Evolutionary conservation across 2,113 vertebrate genomes (phyloP).

Genomic region (Okapia johnstoni): DNA sequence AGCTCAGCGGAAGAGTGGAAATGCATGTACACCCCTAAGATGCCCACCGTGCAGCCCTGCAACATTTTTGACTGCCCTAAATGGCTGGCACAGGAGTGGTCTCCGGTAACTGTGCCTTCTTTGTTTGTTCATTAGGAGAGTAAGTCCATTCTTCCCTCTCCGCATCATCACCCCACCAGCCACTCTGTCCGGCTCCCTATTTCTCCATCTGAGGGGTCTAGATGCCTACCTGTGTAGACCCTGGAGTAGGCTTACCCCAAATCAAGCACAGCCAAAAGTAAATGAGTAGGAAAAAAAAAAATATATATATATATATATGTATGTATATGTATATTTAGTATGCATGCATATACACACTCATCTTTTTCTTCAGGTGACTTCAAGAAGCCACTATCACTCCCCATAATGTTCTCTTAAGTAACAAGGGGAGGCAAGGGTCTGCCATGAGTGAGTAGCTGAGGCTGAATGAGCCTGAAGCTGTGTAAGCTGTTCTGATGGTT

Average conservation of each 20-base stretch:
- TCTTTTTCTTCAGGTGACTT: not conserved
- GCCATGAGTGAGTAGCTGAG: not conserved
- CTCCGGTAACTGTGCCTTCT: constrained; percentile 85
- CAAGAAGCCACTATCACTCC: not conserved
- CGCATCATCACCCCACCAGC: not conserved
- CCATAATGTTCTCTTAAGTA: not conserved
- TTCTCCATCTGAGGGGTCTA: not conserved
- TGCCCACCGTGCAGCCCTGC: constrained; percentile 91
- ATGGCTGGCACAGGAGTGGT: constrained; percentile 98
- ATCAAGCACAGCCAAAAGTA: not conserved
- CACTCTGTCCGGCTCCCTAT: not conserved
- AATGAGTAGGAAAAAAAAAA: not conserved
- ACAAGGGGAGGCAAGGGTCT: not conserved
- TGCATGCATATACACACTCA: not conserved
- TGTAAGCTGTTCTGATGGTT: not conserved
- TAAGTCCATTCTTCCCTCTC: constrained; percentile 60
- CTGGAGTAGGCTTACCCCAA: not conserved
- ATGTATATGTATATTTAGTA: not conserved
- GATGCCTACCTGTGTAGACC: not conserved
- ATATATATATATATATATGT: not conserved
- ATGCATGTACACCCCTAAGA: constrained; percentile 95
- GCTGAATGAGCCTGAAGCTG: not conserved
- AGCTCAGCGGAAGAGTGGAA: constrained; percentile 96
- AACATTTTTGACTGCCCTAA: constrained; percentile 96
- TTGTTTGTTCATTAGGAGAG: constrained; percentile 64